These are phyloP conservation scores for Drosophila recens DNA, from an alignment of 2,888 invertebrate species.

Conservation along the genomic window DNA sequence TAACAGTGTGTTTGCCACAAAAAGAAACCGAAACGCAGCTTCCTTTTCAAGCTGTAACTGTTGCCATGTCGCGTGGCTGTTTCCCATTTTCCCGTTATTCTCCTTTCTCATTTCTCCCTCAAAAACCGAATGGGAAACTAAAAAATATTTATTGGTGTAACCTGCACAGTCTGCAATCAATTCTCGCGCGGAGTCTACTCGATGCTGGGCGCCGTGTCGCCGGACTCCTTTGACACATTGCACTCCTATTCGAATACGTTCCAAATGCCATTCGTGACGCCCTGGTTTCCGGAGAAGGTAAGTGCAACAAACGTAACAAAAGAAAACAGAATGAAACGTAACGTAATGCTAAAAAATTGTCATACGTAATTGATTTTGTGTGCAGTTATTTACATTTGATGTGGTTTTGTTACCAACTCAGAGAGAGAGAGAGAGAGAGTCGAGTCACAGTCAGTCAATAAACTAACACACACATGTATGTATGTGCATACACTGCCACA, in stretches of 20 bases:
- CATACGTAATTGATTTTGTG: slow-evolving; percentile 65
- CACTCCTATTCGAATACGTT: slow-evolving; percentile 98
- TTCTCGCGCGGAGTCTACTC: slow-evolving; percentile 95
- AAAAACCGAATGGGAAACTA: not conserved
- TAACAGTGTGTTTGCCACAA: not conserved
- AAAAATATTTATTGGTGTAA: slow-evolving; percentile 67
- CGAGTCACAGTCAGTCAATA: slow-evolving; percentile 46
- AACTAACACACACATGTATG: slow-evolving; percentile 38
- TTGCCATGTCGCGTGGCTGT: slow-evolving; percentile 34
- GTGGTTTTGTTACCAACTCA: slow-evolving; percentile 51
- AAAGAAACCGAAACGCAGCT: slow-evolving; percentile 7
- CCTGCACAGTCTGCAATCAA: slow-evolving; percentile 94
- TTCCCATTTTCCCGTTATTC: slow-evolving; percentile 12
- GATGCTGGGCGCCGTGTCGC: slow-evolving; percentile 95
- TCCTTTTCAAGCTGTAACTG: slow-evolving; percentile 28
- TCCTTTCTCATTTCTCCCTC: slow-evolving; percentile 8
- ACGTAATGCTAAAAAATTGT: slow-evolving; percentile 43
- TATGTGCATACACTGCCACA: not conserved
- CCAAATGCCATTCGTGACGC: slow-evolving; percentile 97
- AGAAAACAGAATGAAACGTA: not conserved
- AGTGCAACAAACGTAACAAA: slow-evolving; percentile 60
- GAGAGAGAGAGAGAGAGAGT: not conserved
- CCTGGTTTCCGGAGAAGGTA: slow-evolving; percentile 97
- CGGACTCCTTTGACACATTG: slow-evolving; percentile 96
- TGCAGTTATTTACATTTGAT: slow-evolving; percentile 76